Evolutionary conservation across 2,888 invertebrate genomes (phyloP).

Genomic region (Drosophila acutilabella): DNA sequence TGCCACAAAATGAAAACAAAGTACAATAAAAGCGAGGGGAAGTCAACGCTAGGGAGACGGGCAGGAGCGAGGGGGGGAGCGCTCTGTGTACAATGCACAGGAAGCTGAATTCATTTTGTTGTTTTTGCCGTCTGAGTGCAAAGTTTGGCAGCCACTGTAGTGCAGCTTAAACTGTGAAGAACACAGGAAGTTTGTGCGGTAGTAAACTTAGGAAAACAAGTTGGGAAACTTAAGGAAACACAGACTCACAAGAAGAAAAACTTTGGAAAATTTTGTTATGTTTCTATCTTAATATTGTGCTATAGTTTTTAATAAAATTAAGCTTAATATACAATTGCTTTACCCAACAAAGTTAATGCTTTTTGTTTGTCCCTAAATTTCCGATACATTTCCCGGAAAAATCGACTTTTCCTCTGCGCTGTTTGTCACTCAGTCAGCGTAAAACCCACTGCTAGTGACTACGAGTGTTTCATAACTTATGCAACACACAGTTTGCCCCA

Average conservation of each 20-base stretch:
- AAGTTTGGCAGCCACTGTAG: slow-evolving; percentile 39
- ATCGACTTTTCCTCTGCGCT: not conserved
- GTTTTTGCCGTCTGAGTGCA: slow-evolving; percentile 1
- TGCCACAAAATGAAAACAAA: slow-evolving; percentile 63
- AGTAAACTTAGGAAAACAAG: not conserved
- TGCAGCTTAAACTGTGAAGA: slow-evolving; percentile 29
- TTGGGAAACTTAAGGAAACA: no score
- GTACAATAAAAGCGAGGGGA: slow-evolving; percentile 34
- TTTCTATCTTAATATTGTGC: no score
- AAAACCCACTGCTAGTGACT: slow-evolving; percentile 13
- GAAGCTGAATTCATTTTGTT: slow-evolving; percentile 36
- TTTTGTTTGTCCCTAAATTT: no score
- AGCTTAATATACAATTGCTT: no score
- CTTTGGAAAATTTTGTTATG: no score
- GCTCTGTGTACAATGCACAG: slow-evolving; percentile 46
- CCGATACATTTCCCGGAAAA: not conserved
- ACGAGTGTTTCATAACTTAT: slow-evolving; percentile 50
- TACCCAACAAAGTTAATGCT: no score
- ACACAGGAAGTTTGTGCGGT: slow-evolving; percentile 3
- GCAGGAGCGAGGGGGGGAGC: not conserved
- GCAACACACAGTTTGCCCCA: slow-evolving; percentile 54
- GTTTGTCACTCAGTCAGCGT: slow-evolving; percentile 9
- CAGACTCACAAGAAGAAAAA: no score
- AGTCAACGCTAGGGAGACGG: slow-evolving; percentile 18
- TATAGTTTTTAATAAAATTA: no score